phyloP scores from a whole-genome alignment of 2,888 invertebrate genomes.

The Drosophila nr. perissopoda region DNA sequence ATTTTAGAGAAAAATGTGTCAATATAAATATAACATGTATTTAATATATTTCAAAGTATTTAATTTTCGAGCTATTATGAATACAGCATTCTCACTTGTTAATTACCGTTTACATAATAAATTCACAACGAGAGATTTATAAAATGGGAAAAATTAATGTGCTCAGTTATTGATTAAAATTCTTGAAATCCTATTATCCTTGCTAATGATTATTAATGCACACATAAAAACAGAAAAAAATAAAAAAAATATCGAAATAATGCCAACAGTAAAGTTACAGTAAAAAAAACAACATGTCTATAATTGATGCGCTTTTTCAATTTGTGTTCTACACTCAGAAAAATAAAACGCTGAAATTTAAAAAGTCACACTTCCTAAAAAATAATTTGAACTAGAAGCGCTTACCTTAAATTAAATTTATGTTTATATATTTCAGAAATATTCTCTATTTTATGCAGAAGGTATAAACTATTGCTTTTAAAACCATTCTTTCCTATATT shows the following conservation, averaged over 20 bases:
- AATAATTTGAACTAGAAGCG: background rate
- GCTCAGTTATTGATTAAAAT: conserved; percentile 61
- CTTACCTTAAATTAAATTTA: background rate
- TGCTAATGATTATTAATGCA: conserved; percentile 46
- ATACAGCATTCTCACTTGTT: background rate
- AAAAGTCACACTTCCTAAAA: too few species aligned
- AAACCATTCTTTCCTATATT: background rate
- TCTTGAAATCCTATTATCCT: conserved; percentile 50
- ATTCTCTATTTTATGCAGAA: background rate
- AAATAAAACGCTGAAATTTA: background rate
- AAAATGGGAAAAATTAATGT: conserved; percentile 41
- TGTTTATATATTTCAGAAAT: background rate
- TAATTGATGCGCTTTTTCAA: conserved; percentile 58
- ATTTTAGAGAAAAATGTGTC: background rate
- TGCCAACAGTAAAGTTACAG: conserved; percentile 10
- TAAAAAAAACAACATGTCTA: conserved; percentile 41
- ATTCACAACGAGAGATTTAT: conserved; percentile 43
- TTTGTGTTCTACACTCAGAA: conserved; percentile 18
- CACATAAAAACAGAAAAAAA: background rate
- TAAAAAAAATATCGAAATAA: background rate
- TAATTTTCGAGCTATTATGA: background rate
- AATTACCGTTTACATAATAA: conserved; percentile 29
- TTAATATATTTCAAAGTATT: background rate
- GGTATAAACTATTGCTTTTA: background rate
- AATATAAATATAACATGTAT: background rate